Evolutionary conservation across 2,113 vertebrate species (phyloP).

Genomic region (Halcyon senegalensis): DNA sequence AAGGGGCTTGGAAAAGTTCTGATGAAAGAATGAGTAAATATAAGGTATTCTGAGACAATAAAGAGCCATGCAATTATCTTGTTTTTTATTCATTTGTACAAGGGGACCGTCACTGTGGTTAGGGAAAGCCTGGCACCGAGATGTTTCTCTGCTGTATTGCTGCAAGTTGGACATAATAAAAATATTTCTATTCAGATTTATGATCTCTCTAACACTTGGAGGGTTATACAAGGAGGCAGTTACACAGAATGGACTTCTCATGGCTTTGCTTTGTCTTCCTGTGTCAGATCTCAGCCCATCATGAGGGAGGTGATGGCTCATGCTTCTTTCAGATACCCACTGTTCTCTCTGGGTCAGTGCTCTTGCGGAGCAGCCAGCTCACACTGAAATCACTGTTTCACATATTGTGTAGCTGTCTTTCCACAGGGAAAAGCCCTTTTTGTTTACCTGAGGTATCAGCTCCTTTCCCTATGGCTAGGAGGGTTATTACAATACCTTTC

Average conservation of each 20-base stretch:
- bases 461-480: not conserved
- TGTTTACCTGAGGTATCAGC: not conserved
- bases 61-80: not conserved
- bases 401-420: not conserved
- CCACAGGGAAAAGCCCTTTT: not conserved
- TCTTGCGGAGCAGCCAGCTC: not conserved
- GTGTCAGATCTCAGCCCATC: not conserved
- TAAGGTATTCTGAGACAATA: not conserved
- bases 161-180: not conserved
- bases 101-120: not conserved
- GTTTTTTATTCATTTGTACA: not conserved
- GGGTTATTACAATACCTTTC: not conserved
- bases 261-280: not conserved
- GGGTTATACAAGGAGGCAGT: not conserved
- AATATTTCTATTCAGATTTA: not conserved
- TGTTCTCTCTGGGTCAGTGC: not conserved
- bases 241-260: not conserved
- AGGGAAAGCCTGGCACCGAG: not conserved
- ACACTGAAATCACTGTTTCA: not conserved
- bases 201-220: not conserved
- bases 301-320: not conserved
- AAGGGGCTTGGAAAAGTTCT: not conserved
- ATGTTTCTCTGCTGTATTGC: not conserved
- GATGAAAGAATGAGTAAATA: not conserved
- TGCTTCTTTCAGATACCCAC: not conserved